Percentiles rank a stretch among this genome's conserved stretches.
Evolutionary conservation across 1,140 invertebrate species (phyloP).

Genomic region (Drosophila sturtevanti): DNA sequence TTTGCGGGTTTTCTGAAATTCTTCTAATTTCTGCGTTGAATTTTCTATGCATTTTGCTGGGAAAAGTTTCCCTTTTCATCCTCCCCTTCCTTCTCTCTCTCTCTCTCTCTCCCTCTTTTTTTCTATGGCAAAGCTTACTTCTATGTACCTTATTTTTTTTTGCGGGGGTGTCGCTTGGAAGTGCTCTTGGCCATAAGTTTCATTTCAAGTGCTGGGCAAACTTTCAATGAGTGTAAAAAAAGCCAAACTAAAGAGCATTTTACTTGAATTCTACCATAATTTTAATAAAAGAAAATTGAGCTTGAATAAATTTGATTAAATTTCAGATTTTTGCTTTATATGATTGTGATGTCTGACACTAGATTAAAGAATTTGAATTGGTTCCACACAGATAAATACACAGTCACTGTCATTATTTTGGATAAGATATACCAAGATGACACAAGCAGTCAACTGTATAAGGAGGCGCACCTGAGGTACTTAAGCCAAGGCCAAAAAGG

Average conservation of each 20-base stretch:
- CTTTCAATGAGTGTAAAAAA: slow-evolving; percentile 31
- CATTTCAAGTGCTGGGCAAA: slow-evolving; percentile 30
- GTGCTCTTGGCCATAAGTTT: slow-evolving; percentile 41
- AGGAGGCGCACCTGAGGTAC: slow-evolving; percentile 39
- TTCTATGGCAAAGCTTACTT: slow-evolving; percentile 20
- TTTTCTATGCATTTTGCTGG: slow-evolving; percentile 50
- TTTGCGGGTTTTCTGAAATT: slow-evolving; percentile 41
- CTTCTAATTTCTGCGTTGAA: slow-evolving; percentile 53
- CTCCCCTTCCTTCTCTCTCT: not conserved
- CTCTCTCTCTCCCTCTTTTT: not conserved
- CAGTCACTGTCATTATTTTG: slow-evolving; percentile 6
- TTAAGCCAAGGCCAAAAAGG: slow-evolving; percentile 45
- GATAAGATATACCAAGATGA: not conserved
- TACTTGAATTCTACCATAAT: not conserved
- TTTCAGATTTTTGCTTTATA: slow-evolving; percentile 20
- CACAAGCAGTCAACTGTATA: slow-evolving; percentile 36
- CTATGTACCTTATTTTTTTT: not conserved
- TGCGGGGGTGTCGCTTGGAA: slow-evolving; percentile 31
- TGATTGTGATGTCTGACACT: slow-evolving; percentile 26
- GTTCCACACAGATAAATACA: not conserved
- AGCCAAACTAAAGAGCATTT: not conserved
- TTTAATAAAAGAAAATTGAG: not conserved
- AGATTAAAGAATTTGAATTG: slow-evolving; percentile 44
- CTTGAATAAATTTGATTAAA: slow-evolving; percentile 6
- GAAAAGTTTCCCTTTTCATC: slow-evolving; percentile 17